A percentile compares a stretch with the other conserved stretches of the same genome.
Conservation (phyloP, 2,888 invertebrate genomes). For the Busseola fusca region DNA sequence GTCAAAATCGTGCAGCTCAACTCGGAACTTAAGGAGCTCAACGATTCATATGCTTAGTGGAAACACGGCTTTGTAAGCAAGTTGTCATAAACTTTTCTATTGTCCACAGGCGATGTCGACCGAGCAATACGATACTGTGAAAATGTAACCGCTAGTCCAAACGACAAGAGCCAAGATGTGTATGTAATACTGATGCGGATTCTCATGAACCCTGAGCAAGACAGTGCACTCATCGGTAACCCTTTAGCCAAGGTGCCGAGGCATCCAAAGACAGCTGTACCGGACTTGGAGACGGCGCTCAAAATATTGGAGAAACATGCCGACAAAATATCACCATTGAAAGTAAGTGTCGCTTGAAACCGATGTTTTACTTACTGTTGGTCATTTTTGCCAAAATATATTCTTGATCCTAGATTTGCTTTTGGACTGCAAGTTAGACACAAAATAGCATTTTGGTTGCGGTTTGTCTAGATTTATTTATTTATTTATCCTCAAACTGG, state of each 20-base stretch:
- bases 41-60: neutral
- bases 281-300: conserved; percentile 94
- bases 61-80: neutral
- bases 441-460: neutral
- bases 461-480: neutral
- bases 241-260: conserved; percentile 83
- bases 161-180: conserved; percentile 85
- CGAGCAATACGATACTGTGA: conserved; percentile 96
- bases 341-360: conserved; percentile 83
- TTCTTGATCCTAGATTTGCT: neutral
- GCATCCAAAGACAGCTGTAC: conserved; percentile 90
- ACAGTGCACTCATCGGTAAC: conserved; percentile 73
- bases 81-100: neutral
- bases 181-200: conserved; percentile 90
- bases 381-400: neutral
- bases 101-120: conserved; percentile 90
- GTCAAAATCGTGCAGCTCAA: neutral
- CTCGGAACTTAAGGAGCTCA: neutral
- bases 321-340: conserved; percentile 94
- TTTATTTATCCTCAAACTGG: too few relatives aligned
- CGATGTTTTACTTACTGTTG: neutral
- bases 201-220: conserved; percentile 79
- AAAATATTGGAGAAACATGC: conserved; percentile 95
- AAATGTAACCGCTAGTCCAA: conserved; percentile 88
- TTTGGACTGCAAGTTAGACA: neutral